These are phyloP conservation scores for Didymodactylos carnosus DNA, from an alignment of 2,888 invertebrate species.

Conservation along the genomic window DNA sequence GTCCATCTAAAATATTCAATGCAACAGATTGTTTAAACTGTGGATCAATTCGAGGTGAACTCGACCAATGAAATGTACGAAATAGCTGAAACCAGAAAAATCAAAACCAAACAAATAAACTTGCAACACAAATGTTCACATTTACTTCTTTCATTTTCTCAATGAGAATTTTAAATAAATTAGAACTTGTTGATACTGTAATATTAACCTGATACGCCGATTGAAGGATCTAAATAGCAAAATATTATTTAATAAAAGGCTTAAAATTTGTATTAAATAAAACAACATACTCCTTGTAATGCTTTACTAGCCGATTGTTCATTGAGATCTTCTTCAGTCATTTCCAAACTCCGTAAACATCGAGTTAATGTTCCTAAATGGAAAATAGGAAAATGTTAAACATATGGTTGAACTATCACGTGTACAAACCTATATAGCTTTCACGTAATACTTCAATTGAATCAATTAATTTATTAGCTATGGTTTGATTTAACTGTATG, in stretches of 20 bases:
- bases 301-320: slow-evolving; percentile 4
- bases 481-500: slow-evolving; percentile 50
- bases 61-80: slow-evolving; percentile 45
- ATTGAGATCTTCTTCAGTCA: not conserved
- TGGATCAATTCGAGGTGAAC: slow-evolving; percentile 32
- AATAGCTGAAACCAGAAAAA: slow-evolving; percentile 35
- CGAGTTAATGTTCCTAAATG: slow-evolving; percentile 13
- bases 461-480: slow-evolving; percentile 54
- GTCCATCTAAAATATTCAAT: slow-evolving; percentile 47
- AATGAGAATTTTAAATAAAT: slow-evolving; percentile 45
- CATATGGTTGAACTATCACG: no score
- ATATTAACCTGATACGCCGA: slow-evolving; percentile 54
- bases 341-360: slow-evolving; percentile 7
- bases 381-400: no score
- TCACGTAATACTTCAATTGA: slow-evolving; percentile 63
- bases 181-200: slow-evolving; percentile 45
- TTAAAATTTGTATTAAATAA: not conserved
- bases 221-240: slow-evolving; percentile 37
- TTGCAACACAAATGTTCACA: not conserved
- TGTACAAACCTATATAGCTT: slow-evolving; percentile 47
- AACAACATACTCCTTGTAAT: not conserved
- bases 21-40: slow-evolving; percentile 55
- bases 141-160: slow-evolving; percentile 45
- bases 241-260: not conserved
- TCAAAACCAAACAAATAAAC: not conserved